Base-by-base conservation (phyloP, 2,888 invertebrate species). In the Megamerina dolium region DNA sequence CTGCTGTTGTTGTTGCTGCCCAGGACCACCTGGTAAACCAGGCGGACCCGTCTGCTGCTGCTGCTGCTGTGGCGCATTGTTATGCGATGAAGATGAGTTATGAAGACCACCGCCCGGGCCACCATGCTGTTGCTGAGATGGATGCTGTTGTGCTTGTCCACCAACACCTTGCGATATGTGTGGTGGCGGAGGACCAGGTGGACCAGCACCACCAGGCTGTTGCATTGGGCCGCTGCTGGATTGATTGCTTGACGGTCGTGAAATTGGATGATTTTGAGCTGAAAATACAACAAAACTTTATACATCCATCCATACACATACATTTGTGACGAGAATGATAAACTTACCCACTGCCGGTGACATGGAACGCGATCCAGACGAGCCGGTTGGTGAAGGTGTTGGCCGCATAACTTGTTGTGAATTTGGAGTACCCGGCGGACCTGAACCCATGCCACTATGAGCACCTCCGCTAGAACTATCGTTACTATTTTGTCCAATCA, bases 331-430 rank as follows among this genome's bases (percentile, higher is more conserved):
- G n/a, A 4, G 1, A 13, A 33, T 27, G 5, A 14, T 19, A 3
- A 54, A 81, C 88, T 79, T 70, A 91, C 91, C 91, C 75, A 92
- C 90, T 77, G 93, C 93, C 67, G 95, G 94, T 74, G 95, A 94
- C 88, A 94, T 93, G 75, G 94, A 94, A 77, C 94, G 84, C 64
- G 94, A 93, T 72, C 90, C 89, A 66, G 87, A 87, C 64, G 89
- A 90, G 73, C 91, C 90, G 68, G 91, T 91, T 63, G 91, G 91
- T 68, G 90, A 91, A 61, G 91, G 91, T 69, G 89, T 90, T 58
- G 91, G 91, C 75, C 90, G 85, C 86, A 90, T 82, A 71, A 81
- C 81, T 75, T 82, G 81, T 74, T 82, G 82, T 54, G 82, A 81
- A 74, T 82, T 83, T 58, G 83, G 82, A 56, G 82, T 72, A 41